Percentiles rank a stretch among this genome's conserved stretches.
Evolutionary conservation across 2,888 invertebrate genomes (phyloP).

Genomic region (Eupithecia vulgata): DNA sequence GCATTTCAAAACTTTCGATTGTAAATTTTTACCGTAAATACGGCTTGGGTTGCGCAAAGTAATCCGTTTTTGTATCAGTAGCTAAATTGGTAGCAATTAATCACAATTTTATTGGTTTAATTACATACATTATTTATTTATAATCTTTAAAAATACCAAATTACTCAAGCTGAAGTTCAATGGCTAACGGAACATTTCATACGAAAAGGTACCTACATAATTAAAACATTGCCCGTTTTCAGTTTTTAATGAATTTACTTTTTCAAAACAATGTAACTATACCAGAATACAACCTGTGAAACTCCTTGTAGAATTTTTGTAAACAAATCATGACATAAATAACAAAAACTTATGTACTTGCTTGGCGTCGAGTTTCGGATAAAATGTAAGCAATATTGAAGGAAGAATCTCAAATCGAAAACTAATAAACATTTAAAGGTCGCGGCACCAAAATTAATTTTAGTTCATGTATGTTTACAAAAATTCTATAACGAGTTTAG

Average conservation of each 20-base stretch:
- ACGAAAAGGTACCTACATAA: neutral
- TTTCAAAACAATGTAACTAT: neutral
- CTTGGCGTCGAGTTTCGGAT: too few species aligned
- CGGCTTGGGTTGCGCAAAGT: constrained; percentile 19
- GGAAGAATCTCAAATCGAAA: too few species aligned
- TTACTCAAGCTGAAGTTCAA: neutral
- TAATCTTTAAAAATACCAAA: neutral
- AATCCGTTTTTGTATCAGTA: constrained; percentile 32
- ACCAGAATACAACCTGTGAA: too few species aligned
- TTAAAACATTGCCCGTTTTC: neutral
- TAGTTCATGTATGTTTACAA: too few species aligned
- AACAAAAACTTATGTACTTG: too few species aligned
- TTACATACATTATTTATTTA: neutral
- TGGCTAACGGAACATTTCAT: neutral
- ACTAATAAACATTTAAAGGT: too few species aligned
- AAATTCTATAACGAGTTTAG: too few species aligned
- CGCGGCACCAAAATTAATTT: too few species aligned
- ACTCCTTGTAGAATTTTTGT: too few species aligned
- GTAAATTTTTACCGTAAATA: constrained; percentile 49
- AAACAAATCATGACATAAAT: too few species aligned
- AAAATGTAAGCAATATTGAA: too few species aligned
- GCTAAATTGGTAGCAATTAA: constrained; percentile 16
- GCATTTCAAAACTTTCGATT: constrained; percentile 59
- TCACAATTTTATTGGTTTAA: constrained; percentile 1
- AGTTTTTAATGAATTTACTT: neutral